These are phyloP conservation scores for Scleropages formosus DNA, from an alignment of 2,797 vertebrate species.

Conservation along the genomic window DNA sequence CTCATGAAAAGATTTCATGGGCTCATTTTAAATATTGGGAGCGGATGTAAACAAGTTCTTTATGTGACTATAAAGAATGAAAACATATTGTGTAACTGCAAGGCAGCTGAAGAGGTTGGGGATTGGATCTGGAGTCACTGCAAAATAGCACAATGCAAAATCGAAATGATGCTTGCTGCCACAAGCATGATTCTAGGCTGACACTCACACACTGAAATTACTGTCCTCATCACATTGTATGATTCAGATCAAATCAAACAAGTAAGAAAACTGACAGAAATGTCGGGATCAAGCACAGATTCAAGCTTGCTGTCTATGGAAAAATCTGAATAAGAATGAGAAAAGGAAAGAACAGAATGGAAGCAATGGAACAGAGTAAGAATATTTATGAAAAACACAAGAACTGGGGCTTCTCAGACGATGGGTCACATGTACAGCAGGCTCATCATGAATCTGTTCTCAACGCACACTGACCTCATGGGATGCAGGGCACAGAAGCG, in stretches of 20 bases:
- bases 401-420: background rate
- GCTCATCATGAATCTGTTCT: background rate
- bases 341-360: background rate
- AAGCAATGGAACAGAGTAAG: background rate
- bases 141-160: background rate
- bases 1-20: background rate
- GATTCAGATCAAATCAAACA: background rate
- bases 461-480: background rate
- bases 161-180: background rate
- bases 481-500: background rate
- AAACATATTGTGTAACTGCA: background rate
- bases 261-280: background rate
- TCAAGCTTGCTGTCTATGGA: conserved; percentile 26
- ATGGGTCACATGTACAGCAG: background rate
- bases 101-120: background rate
- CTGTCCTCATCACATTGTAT: background rate
- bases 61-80: conserved; percentile 3
- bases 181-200: conserved; percentile 2
- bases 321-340: conserved; percentile 12
- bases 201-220: background rate
- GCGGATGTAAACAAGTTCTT: background rate
- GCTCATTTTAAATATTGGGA: background rate
- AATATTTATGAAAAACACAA: background rate
- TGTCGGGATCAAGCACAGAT: conserved; percentile 37
- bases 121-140: background rate